These are phyloP conservation scores for Heliocidaris tuberculata DNA, from an alignment of 35 echinoderm and acorn worm genomes.

Conservation along the genomic window DNA sequence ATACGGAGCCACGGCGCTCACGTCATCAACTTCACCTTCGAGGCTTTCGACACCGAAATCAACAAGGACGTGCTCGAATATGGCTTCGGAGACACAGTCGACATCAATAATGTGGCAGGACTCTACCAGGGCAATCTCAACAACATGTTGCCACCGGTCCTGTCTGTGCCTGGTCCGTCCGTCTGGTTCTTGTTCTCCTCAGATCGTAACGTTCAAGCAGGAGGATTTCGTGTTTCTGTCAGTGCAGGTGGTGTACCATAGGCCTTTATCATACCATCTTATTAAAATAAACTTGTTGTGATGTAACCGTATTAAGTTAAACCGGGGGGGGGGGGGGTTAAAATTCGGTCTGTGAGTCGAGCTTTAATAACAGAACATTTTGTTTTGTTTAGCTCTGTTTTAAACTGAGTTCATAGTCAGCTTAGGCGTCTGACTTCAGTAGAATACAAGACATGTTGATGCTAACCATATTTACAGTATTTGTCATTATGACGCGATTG, in stretches of 20 bases:
- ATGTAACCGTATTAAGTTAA: no score
- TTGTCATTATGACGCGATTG: no score
- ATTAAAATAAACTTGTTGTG: no score
- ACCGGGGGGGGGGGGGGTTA: no score
- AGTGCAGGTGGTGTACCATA: slow-evolving; percentile 20
- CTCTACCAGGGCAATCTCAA: slow-evolving; percentile 16
- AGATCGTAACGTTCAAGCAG: slow-evolving; percentile 25
- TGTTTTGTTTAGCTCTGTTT: no score
- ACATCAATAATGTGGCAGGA: neutral
- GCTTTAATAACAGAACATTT: no score
- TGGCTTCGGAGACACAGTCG: slow-evolving; percentile 30
- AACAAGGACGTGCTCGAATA: slow-evolving; percentile 52
- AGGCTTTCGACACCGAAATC: slow-evolving; percentile 38
- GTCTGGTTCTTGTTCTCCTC: slow-evolving; percentile 50
- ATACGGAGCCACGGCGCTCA: slow-evolving; percentile 46
- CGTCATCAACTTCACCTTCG: slow-evolving; percentile 45
- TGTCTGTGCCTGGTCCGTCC: neutral
- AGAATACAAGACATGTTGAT: no score
- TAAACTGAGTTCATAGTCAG: no score
- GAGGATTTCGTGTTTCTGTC: slow-evolving; percentile 19
- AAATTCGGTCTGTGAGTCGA: no score
- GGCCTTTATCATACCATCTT: no score
- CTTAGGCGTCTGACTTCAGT: no score
- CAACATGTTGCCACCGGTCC: neutral
- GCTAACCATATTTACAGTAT: no score